Evolutionary conservation across 2,113 vertebrate genomes (phyloP), one percentile per base, ranked within the genome.

Genomic region (Lasiurus borealis): DNA sequence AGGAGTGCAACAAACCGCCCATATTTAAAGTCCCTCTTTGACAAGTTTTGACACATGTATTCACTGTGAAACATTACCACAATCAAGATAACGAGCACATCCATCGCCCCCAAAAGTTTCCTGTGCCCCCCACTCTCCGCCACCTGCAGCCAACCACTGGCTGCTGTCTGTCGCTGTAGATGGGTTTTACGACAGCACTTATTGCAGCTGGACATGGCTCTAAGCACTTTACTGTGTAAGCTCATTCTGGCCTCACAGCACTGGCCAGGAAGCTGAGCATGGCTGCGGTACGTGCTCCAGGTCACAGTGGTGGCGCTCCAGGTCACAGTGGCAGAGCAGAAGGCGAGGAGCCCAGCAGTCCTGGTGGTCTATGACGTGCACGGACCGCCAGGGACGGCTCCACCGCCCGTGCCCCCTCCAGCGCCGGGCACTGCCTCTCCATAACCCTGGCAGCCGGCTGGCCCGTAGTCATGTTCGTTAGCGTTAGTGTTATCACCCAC

Each of bases 401-500:
- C 57, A 27, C 19, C 2, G 9, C 3, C 44, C 16, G 6, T 8
- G 46, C 64, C 48, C 72, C 27, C 57, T 19, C 27, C 0, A 0
- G 7, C 6, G 31, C 59, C 36, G 2, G 50, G 27, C 2, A 27
- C 29, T 0, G 15, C 6, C 48, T 16, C 59, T 72, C 71, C 2
- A 0, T 5, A 23, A n/a, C 6, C 10, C 31, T 8, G 21, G 44
- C 21, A 31, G 57, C 46, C 14, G 10, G 59, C 59, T 11, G 2
- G 48, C 7, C 64, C 5, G 0, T 0, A 14, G 82, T 0, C 2
- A 21, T 8, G 25, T 29, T 40, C 31, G 1, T 15, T 7, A 6
- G 18, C 62, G 27, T 25, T 27, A n/a, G 0, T 27, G 29, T 64
- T 34, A 36, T 10, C 2, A 18, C 29, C n/a, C 18, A 8, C 6